Evolutionary conservation across 2,888 invertebrate genomes (phyloP), one percentile per base, ranked within the genome.

Genomic region (Amorpha juglandis): DNA sequence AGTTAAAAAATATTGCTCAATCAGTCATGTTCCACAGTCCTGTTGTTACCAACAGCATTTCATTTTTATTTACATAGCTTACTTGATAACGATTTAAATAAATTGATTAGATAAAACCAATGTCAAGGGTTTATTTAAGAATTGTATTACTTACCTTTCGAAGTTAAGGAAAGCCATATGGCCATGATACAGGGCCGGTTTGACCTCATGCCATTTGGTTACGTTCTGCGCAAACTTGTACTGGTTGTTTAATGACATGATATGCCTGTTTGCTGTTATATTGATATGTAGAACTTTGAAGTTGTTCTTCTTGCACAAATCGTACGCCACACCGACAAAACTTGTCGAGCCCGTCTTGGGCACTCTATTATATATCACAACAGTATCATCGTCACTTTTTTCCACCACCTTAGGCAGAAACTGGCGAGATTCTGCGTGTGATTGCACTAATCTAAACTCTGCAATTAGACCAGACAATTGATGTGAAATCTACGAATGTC

Each of bases 261-360:
- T 96, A 92, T 99, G 99, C 94, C 97, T 97, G 88, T 99, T 99
- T 69, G 97, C 98, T 0, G 98, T 98, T 65, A 99, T 96, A 89
- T 99, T 99, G 74, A 99, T 96, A 92, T 99, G 99, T 76, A 99
- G 93, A 38, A 94, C 94, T 86, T 93, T 94, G 64, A 92, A 94
- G 70, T 90, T 89, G 72, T 95, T 96, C 83, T 95, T 96, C 81
- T 96, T 95, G 87, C 98, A 98, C 69, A 98, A 90, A 87, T 98
- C 98, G 81, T 98, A 98, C 0, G 97, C 97, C 68, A 98, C 95
- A 68, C 98, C 98, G 71, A 98, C 98, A 85, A 99, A 98, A 90
- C 98, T 98, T 9, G 99, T 99, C 21, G 99, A 99, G 16, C 98
- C 99, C 45, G 99, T 99, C 92, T 99, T 99, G 9, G 99, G 99